Percentiles rank a stretch among this genome's conserved stretches.
phyloP scores from a whole-genome alignment of 2,113 vertebrate genomes.

The Pampusana beccarii region DNA sequence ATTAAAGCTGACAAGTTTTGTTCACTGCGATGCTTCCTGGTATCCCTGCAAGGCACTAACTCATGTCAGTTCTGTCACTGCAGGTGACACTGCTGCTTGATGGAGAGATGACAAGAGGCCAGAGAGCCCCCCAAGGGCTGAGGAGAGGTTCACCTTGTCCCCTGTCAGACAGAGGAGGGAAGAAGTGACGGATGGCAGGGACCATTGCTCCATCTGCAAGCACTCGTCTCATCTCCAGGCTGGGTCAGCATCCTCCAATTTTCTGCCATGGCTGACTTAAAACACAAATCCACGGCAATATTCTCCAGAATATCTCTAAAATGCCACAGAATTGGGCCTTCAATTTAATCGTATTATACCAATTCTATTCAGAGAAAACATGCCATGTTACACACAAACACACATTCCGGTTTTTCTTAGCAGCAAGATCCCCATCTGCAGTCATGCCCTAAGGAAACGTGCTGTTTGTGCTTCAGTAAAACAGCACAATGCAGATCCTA shows the following conservation, averaged over 20 bases:
- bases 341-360: background rate
- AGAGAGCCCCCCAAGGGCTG: background rate
- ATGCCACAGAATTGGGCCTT: background rate
- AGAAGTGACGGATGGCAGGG: slow-evolving; percentile 13
- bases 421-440: background rate
- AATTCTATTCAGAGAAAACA: background rate
- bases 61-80: slow-evolving; percentile 40
- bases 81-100: slow-evolving; percentile 36
- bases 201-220: background rate
- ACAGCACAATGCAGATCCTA: background rate
- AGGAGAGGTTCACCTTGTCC: slow-evolving; percentile 14
- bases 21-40: slow-evolving; percentile 17
- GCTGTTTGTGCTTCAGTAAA: background rate
- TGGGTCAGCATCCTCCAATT: background rate
- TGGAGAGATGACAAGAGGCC: slow-evolving; percentile 19
- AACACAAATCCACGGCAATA: background rate
- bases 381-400: background rate
- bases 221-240: background rate
- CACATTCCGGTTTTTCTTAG: background rate
- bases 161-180: background rate
- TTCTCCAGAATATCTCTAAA: background rate
- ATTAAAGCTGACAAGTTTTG: slow-evolving; percentile 66
- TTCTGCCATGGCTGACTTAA: background rate
- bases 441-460: background rate
- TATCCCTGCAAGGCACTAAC: slow-evolving; percentile 41